These are phyloP conservation scores for Molossus alvarezi DNA, from an alignment of 2,797 vertebrate genomes.

Conservation along the genomic window DNA sequence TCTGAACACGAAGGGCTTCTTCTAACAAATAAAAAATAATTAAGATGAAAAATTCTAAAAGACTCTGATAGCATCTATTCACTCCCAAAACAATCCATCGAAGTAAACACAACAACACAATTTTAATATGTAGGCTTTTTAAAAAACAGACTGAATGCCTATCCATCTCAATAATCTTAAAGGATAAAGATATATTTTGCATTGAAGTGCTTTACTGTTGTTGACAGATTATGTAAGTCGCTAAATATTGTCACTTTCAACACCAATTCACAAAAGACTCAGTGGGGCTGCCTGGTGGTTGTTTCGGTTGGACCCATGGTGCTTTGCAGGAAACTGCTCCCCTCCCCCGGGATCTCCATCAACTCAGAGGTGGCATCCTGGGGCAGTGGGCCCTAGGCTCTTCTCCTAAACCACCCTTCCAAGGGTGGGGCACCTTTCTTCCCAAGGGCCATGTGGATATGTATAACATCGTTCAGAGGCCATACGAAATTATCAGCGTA, in stretches of 20 bases:
- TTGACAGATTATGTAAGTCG: background rate
- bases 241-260: constrained; percentile 2
- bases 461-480: too few relatives aligned
- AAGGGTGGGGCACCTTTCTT: too few relatives aligned
- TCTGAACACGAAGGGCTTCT: background rate
- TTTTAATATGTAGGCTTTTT: background rate
- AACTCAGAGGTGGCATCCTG: background rate
- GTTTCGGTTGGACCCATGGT: background rate
- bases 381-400: background rate
- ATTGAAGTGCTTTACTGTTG: constrained; percentile 21
- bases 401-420: background rate
- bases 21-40: constrained; percentile 18
- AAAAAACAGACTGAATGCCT: constrained; percentile 43
- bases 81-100: background rate
- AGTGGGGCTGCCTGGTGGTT: background rate
- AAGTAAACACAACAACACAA: background rate
- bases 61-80: background rate
- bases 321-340: background rate
- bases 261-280: background rate
- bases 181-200: constrained; percentile 9
- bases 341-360: background rate
- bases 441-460: too few relatives aligned
- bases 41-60: background rate
- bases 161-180: constrained; percentile 33
- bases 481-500: too few relatives aligned